Percentiles rank a stretch among this genome's conserved stretches.
phyloP scores from a whole-genome alignment of 2,113 vertebrate genomes.

The Clarias macrocephalus region DNA sequence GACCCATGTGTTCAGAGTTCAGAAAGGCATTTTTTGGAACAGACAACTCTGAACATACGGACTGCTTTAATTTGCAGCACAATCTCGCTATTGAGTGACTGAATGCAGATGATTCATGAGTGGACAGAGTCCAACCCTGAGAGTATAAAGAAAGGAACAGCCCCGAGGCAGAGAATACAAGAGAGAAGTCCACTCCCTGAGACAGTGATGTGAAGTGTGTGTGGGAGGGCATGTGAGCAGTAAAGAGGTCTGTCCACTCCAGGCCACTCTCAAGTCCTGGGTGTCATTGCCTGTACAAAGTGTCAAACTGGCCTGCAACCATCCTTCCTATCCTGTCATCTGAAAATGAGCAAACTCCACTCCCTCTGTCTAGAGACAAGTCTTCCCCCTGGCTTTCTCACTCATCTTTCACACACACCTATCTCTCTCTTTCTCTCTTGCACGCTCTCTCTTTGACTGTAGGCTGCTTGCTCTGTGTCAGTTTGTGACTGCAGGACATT shows the following conservation, averaged over 20 bases:
- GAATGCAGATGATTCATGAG: constrained; percentile 48
- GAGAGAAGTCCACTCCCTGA: constrained; percentile 64
- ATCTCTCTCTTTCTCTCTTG: constrained; percentile 34
- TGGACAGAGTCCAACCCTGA: constrained; percentile 24
- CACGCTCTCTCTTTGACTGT: constrained; percentile 47
- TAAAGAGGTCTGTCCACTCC: constrained; percentile 68
- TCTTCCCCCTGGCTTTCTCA: constrained; percentile 62
- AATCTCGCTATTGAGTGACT: constrained; percentile 47
- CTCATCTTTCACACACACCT: constrained; percentile 69
- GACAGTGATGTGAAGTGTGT: constrained; percentile 47
- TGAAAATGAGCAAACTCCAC: constrained; percentile 61
- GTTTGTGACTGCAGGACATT: constrained; percentile 69
- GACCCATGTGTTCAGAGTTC: constrained; percentile 15
- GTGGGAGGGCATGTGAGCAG: constrained; percentile 44
- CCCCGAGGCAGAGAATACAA: constrained; percentile 57
- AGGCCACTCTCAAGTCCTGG: constrained; percentile 62
- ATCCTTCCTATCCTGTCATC: constrained; percentile 56
- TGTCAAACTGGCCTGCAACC: constrained; percentile 71
- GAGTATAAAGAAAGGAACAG: constrained; percentile 35
- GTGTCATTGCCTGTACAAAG: constrained; percentile 68
- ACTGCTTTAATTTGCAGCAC: constrained; percentile 33
- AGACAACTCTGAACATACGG: constrained; percentile 1
- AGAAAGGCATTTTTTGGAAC: constrained; percentile 16
- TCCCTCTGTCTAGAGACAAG: constrained; percentile 68
- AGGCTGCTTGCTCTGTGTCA: constrained; percentile 61